Conservation (phyloP, 2,888 invertebrate species). For the Notodonta dromedarius region DNA sequence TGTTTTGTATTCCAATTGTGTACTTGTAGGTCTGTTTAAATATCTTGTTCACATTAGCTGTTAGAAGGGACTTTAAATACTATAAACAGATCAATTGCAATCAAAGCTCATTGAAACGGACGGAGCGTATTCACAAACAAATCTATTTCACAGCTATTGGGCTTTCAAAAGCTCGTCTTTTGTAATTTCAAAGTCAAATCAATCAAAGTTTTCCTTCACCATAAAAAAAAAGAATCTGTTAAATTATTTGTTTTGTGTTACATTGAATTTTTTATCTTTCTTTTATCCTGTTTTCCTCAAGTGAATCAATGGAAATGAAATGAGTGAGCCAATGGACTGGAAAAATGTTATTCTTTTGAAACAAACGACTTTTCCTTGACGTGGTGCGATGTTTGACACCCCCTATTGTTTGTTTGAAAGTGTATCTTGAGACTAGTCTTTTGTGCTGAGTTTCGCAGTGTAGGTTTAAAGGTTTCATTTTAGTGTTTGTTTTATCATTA, state of each 20-base stretch:
- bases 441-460: background rate
- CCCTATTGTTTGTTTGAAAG: conserved; percentile 43
- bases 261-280: conserved; percentile 37
- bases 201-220: conserved; percentile 6
- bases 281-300: conserved; percentile 41
- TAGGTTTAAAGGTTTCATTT: background rate
- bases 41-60: no score
- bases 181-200: background rate
- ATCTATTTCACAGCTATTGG: background rate
- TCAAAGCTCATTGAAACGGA: background rate
- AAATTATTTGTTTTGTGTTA: conserved; percentile 32
- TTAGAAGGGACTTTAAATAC: no score
- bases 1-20: no score
- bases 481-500: no score
- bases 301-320: conserved; percentile 57
- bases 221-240: conserved; percentile 18
- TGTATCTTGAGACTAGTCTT: conserved; percentile 4
- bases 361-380: conserved; percentile 59
- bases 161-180: background rate
- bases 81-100: no score
- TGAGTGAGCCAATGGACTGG: conserved; percentile 61
- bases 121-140: background rate
- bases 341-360: conserved; percentile 64
- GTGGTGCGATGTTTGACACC: conserved; percentile 47
- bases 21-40: no score